Evolutionary conservation across 2,888 invertebrate genomes (phyloP), one percentile per base, ranked within the genome.

Genomic region (Drosophila neotestacea): DNA sequence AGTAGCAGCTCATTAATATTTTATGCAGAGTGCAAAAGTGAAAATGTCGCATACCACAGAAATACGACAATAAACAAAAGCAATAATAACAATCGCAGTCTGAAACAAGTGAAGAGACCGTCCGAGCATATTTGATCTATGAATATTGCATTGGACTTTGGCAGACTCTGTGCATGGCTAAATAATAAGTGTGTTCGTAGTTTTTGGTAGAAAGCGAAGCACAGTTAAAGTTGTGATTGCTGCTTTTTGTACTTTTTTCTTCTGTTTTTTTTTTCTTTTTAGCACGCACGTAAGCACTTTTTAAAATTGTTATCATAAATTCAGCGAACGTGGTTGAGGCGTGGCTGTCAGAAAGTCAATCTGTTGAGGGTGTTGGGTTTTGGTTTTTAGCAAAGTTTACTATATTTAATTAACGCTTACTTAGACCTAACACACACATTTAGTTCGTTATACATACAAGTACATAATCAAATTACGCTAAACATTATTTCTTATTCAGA

Each of bases 341-440:
- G 70, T 66, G 66, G 73, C 41, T 32, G 42, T n/a, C 30, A 22
- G 32, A 59, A 36, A 63, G 44, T 46, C 48, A 38, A 58, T 62
- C 16, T 44, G n/a, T 54, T 47, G 6, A 44, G 42, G 27, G 39
- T 16, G 59, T 39, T 59, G 38, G 16, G 6, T n/a, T n/a, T 48
- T 50, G 30, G 30, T 48, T 38, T 52, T 72, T 59, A 81, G 85
- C 86, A 76, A 70, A 84, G 64, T 73, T 66, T 66, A 73, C 85
- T 85, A 86, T 70, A 77, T 85, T 87, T 82, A 87, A 73, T 87
- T 87, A 87, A 66, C 55, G 68, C 68, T 87, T 86, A 86, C 88
- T 86, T 88, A 86, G 72, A 70, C 85, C 83, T 87, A 87, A 86
- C 86, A 88, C 87, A 87, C 87, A 87, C 87, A 87, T 88, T 88